Evolutionary conservation across 2,797 vertebrate genomes (phyloP).

Genomic region (Masticophis lateralis): DNA sequence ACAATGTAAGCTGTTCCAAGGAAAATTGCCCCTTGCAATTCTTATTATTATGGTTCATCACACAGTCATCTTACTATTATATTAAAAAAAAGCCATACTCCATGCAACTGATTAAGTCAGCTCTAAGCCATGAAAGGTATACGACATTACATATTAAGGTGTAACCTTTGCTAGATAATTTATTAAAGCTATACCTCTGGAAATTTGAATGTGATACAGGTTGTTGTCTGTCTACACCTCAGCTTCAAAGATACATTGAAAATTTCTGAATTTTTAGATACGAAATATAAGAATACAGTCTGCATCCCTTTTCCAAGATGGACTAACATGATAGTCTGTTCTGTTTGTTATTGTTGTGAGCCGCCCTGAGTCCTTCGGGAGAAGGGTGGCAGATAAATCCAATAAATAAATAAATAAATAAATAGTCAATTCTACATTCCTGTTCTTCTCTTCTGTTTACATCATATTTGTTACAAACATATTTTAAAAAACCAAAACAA

Average conservation of each 20-base stretch:
- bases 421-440: too few species aligned
- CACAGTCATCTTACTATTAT: too few species aligned
- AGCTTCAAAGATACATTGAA: not conserved
- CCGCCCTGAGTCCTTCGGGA: too few species aligned
- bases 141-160: not conserved
- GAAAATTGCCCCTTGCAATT: not conserved
- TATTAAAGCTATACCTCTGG: not conserved
- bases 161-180: not conserved
- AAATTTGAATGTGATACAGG: not conserved
- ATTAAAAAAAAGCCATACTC: not conserved
- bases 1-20: not conserved
- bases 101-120: not conserved
- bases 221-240: not conserved
- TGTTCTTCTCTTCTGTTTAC: not conserved
- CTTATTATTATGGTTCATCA: not conserved
- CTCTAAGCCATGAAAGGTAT: not conserved
- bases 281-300: not conserved
- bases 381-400: too few species aligned
- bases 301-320: not conserved
- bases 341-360: too few species aligned
- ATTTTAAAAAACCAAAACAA: not conserved
- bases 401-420: too few species aligned
- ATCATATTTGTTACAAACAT: not conserved
- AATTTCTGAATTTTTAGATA: not conserved
- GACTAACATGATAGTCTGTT: not conserved